Evolutionary conservation across 2,888 invertebrate species (phyloP).

Genomic region (Chrysolina haemoptera): DNA sequence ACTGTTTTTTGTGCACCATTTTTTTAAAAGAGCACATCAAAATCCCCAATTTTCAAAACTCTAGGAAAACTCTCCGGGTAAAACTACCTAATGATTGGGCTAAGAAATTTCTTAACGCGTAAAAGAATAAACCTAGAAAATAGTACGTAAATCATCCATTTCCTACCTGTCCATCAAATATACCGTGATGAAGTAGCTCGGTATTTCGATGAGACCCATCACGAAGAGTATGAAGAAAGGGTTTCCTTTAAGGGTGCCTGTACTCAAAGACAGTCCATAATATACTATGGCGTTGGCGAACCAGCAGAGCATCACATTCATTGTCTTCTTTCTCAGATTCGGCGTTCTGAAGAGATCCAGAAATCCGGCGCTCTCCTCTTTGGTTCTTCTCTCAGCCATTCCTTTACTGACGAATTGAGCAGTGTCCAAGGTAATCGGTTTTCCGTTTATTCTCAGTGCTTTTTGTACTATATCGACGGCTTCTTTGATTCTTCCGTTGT

Average conservation of each 20-base stretch:
- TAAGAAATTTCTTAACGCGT: neutral
- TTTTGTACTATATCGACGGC: constrained; percentile 82
- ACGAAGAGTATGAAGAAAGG: constrained; percentile 86
- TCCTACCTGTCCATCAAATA: constrained; percentile 78
- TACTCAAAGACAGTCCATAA: constrained; percentile 87
- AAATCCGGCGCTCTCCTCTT: constrained; percentile 73
- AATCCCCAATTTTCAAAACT: too few species aligned
- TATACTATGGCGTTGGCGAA: constrained; percentile 91
- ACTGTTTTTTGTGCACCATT: too few species aligned
- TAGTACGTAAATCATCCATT: too few species aligned
- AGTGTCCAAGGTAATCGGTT: constrained; percentile 76
- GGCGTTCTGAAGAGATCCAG: constrained; percentile 86
- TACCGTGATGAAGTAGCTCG: constrained; percentile 82
- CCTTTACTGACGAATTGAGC: constrained; percentile 78
- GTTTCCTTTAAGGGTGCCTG: constrained; percentile 86
- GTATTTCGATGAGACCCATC: constrained; percentile 83
- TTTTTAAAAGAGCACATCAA: too few species aligned
- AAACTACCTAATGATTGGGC: too few species aligned
- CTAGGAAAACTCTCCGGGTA: too few species aligned
- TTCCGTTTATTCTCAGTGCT: constrained; percentile 83
- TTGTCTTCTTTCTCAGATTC: constrained; percentile 82
- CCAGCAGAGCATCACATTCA: constrained; percentile 89
- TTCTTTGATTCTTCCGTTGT: constrained; percentile 82
- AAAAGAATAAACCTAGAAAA: neutral
- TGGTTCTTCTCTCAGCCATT: constrained; percentile 68